Evolutionary conservation across 2,888 invertebrate genomes (phyloP).

Genomic region (Altica lythri): DNA sequence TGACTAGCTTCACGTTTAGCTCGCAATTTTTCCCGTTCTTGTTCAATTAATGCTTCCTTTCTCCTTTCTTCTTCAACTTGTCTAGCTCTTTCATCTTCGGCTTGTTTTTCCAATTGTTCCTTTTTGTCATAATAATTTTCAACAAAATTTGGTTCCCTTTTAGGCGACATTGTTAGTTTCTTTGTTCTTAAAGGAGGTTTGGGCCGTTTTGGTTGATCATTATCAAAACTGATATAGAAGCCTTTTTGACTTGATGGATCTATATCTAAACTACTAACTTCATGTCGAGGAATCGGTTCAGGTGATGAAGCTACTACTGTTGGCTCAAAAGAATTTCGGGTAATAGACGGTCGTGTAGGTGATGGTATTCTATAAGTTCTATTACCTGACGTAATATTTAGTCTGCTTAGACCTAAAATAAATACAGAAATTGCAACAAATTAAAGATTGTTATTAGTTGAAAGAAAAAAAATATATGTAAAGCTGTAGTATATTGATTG

Average conservation of each 20-base stretch:
- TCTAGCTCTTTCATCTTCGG: constrained; percentile 57
- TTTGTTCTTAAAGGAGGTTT: constrained; percentile 84
- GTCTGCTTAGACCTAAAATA: constrained; percentile 68
- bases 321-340: constrained; percentile 72
- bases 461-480: no score
- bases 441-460: no score
- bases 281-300: constrained; percentile 49
- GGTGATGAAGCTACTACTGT: constrained; percentile 39
- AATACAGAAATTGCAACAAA: no score
- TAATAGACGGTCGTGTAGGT: constrained; percentile 76
- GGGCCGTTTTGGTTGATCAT: constrained; percentile 84
- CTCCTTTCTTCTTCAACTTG: constrained; percentile 56
- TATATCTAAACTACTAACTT: constrained; percentile 58
- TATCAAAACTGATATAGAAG: constrained; percentile 93
- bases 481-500: no score
- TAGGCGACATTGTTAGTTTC: constrained; percentile 74
- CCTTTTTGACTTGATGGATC: constrained; percentile 72
- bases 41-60: constrained; percentile 51
- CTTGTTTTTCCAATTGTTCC: constrained; percentile 58
- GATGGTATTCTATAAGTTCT: constrained; percentile 89
- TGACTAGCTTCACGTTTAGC: constrained; percentile 57
- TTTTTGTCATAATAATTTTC: constrained; percentile 40
- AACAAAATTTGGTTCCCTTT: constrained; percentile 66
- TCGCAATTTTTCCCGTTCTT: constrained; percentile 55
- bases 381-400: constrained; percentile 86